Evolutionary conservation across 2,888 invertebrate species (phyloP), one percentile per base, ranked within the genome.

Genomic region (Tetragonisca angustula): DNA sequence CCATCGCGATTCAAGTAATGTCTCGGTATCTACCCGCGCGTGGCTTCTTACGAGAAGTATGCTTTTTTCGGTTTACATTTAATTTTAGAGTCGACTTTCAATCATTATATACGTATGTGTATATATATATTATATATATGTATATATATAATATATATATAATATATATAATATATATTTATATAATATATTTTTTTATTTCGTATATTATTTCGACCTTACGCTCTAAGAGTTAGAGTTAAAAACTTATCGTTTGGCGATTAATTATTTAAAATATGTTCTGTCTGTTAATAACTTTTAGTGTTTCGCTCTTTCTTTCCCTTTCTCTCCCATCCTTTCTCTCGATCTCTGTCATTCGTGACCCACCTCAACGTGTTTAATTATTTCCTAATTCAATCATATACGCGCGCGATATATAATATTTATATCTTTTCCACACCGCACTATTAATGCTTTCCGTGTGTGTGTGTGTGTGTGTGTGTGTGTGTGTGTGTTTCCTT

Each of bases 21-120:
- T 90, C 87, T 83, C 88, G 76, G 76, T 85, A 78, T 73, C 54
- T 72, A 81, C 77, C 79, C 83, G 77, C 83, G 75, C 62, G 79
- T 79, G 85, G 76, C 79, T 78, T 76, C 56, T 67, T 65, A 77
- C 80, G 81, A 83, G 83, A 85, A 86, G 79, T 86, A 82, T 87
- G 86, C 79, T 86, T 85, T 85, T 56, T 15, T 87, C 83, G 79
- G 82, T 89, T 90, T 90, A 89, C 83, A 90, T 87, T 89, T 94
- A 94, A 93, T 94, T 94, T 94, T 94, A 94, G 93, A 94, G 92
- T 93, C 92, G 93, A 94, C 94, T 94, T 94, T 94, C 94, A 94
- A 93, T 94, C 91, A 91, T 91, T 90, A 90, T 83, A 79, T 79
- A 87, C 76, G 71, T 84, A 88, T 90, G 87, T 89, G 87, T 80